Percentiles rank a stretch among this genome's conserved stretches.
Conservation (phyloP, 2,888 invertebrate species). For the Parochlus steinenii region DNA sequence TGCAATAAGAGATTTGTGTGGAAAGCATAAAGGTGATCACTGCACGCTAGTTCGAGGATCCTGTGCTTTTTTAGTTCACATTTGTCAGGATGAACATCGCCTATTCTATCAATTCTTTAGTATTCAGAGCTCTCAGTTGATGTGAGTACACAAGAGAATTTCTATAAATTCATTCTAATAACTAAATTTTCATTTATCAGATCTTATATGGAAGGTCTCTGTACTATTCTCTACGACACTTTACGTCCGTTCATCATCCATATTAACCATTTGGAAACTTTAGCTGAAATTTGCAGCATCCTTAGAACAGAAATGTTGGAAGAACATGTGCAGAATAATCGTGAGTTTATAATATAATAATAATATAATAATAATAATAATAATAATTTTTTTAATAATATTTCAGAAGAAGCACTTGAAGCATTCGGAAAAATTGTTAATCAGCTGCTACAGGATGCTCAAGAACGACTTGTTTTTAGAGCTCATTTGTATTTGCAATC, state of each 20-base stretch:
- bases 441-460: conserved; percentile 83
- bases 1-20: conserved; percentile 47
- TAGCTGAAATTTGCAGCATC: conserved; percentile 92
- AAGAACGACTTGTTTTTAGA: conserved; percentile 89
- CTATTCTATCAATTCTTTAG: conserved; percentile 84
- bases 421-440: conserved; percentile 63
- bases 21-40: conserved; percentile 51
- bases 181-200: conserved; percentile 24
- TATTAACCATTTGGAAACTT: conserved; percentile 91
- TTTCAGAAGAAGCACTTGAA: conserved; percentile 44
- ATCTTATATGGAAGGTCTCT: conserved; percentile 69
- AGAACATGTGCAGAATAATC: conserved; percentile 72
- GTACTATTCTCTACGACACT: conserved; percentile 78
- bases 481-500: conserved; percentile 85
- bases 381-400: conserved; percentile 11
- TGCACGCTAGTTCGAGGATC: conserved; percentile 75
- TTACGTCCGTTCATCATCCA: conserved; percentile 88
- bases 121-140: conserved; percentile 43
- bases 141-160: conserved; percentile 30
- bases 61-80: conserved; percentile 78
- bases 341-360: conserved; percentile 32
- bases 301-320: conserved; percentile 80
- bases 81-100: conserved; percentile 87
- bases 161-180: not conserved
- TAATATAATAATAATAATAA: conserved; percentile 13